These are phyloP conservation scores for Drosophila ambigua DNA, from an alignment of 1,140 invertebrate genomes.

Conservation along the genomic window DNA sequence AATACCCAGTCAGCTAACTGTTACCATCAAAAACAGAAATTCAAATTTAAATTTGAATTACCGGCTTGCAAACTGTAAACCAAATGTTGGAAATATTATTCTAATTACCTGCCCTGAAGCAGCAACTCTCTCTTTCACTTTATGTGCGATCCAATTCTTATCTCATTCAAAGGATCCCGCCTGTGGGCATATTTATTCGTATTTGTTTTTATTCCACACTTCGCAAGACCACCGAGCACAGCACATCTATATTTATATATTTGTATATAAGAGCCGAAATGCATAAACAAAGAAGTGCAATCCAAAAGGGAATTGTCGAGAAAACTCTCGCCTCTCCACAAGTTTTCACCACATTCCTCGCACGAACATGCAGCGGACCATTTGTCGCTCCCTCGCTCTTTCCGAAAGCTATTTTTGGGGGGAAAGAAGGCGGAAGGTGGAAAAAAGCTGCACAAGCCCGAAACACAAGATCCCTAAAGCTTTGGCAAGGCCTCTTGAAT, in stretches of 20 bases:
- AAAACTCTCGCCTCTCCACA: conserved; percentile 29
- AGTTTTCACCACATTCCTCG: conserved; percentile 53
- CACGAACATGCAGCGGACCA: conserved; percentile 23
- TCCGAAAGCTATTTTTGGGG: conserved; percentile 42
- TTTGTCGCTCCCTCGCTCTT: conserved; percentile 44
- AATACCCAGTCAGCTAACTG: too few relatives aligned
- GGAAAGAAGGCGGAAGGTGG: background rate
- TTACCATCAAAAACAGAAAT: too few relatives aligned
- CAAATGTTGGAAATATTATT: too few relatives aligned
- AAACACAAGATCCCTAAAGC: conserved; percentile 77
- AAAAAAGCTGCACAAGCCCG: conserved; percentile 47
- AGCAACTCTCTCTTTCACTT: too few relatives aligned
- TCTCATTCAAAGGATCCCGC: conserved; percentile 63
- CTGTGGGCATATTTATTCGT: conserved; percentile 29
- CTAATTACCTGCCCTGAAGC: too few relatives aligned
- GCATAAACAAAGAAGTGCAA: conserved; percentile 77
- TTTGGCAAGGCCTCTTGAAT: conserved; percentile 60
- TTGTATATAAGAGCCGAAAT: conserved; percentile 23
- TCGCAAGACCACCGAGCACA: conserved; percentile 62
- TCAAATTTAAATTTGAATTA: too few relatives aligned
- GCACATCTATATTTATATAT: conserved; percentile 18
- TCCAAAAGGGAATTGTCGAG: conserved; percentile 19
- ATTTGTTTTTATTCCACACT: conserved; percentile 68
- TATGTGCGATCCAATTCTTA: conserved; percentile 60
- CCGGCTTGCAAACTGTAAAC: too few relatives aligned